A percentile compares a stretch with the other conserved stretches of the same genome.
Conservation (phyloP, 2,888 invertebrate species). For the Ennomos fuscantarius region DNA sequence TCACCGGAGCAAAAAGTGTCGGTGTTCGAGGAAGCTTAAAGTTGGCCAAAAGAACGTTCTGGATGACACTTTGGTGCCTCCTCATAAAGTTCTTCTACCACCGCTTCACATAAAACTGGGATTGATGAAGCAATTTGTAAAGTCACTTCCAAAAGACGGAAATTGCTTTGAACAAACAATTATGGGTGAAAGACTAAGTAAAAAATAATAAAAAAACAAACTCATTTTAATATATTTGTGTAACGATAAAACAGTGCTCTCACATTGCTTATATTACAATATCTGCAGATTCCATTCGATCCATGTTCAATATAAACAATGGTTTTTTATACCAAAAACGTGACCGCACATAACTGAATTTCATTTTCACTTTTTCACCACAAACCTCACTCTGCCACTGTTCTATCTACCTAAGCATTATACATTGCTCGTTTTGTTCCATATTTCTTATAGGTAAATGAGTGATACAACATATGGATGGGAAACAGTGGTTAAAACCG, state of each 20-base stretch:
- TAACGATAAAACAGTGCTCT: neutral
- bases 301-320: constrained; percentile 32
- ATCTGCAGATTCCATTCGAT: constrained; percentile 15
- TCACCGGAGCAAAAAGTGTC: no score
- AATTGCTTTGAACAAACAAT: no score
- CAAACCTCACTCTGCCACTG: constrained; percentile 5
- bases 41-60: no score
- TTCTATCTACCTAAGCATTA: neutral
- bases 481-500: neutral
- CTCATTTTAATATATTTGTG: no score
- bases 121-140: no score
- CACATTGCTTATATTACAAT: neutral
- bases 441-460: neutral
- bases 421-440: constrained; percentile 12
- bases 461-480: constrained; percentile 6
- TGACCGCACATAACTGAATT: constrained; percentile 41
- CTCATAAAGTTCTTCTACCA: no score
- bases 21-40: no score
- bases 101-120: no score
- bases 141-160: no score
- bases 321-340: constrained; percentile 37
- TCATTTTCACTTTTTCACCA: constrained; percentile 32
- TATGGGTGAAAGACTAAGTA: no score
- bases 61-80: no score
- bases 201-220: no score